These are phyloP conservation scores for Lapara coniferarum DNA, from an alignment of 2,888 invertebrate species.

Conservation along the genomic window DNA sequence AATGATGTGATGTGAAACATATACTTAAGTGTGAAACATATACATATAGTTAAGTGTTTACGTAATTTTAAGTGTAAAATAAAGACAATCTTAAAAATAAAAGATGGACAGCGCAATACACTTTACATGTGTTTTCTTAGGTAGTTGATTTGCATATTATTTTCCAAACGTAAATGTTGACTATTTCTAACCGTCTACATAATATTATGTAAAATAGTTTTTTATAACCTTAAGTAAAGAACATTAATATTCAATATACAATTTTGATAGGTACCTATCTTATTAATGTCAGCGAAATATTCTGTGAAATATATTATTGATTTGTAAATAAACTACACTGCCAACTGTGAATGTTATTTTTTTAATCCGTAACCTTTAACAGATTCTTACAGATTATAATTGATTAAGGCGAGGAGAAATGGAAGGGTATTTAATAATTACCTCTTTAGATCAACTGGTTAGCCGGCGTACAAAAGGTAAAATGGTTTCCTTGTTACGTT, in stretches of 20 bases:
- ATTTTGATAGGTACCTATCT: neutral
- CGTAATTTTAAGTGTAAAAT: conserved; percentile 10
- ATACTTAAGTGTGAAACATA: conserved; percentile 12
- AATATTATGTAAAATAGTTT: neutral
- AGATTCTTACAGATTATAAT: neutral
- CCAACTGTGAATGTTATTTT: conserved; percentile 4
- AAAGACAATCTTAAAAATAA: neutral
- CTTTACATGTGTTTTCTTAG: neutral
- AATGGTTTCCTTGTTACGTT: too few relatives aligned
- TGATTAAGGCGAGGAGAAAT: too few relatives aligned
- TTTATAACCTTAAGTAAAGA: neutral
- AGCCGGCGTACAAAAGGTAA: too few relatives aligned
- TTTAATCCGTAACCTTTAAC: neutral
- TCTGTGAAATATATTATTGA: conserved; percentile 37
- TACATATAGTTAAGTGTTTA: conserved; percentile 18
- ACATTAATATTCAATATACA: neutral
- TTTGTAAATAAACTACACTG: conserved; percentile 33
- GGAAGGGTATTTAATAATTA: too few relatives aligned
- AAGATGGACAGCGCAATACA: neutral
- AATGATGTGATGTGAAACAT: neutral
- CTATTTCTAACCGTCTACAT: conserved; percentile 1
- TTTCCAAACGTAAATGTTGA: neutral
- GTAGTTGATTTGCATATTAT: neutral
- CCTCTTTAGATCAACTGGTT: too few relatives aligned
- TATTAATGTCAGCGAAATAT: neutral